Conservation (phyloP, 2,113 vertebrate species). For the Propithecus coquereli region DNA sequence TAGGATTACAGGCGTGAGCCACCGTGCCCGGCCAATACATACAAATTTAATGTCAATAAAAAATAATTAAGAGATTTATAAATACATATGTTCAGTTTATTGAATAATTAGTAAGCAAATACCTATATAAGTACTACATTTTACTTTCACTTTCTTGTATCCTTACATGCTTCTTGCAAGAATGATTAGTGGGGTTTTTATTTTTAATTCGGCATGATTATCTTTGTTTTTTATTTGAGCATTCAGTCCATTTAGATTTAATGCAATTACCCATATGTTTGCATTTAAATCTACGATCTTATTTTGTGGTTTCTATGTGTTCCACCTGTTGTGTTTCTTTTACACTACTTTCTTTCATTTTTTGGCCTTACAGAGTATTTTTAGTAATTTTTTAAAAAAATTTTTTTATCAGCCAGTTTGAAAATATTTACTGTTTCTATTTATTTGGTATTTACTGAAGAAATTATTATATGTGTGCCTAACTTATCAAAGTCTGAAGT, state of each 20-base stretch:
- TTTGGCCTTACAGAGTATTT: background rate
- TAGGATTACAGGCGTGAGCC: no score
- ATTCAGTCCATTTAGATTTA: background rate
- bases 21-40: no score
- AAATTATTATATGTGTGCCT: background rate
- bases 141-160: constrained; percentile 31
- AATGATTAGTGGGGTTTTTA: background rate
- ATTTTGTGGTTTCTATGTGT: constrained; percentile 21
- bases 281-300: background rate
- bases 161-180: background rate
- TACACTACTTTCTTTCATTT: background rate
- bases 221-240: background rate
- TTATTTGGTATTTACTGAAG: background rate
- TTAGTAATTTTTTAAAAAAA: background rate
- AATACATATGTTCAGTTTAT: background rate
- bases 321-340: background rate
- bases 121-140: background rate
- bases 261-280: background rate
- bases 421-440: background rate
- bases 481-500: background rate
- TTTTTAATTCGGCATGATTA: background rate
- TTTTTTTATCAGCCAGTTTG: background rate
- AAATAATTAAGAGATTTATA: background rate
- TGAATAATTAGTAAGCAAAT: background rate
- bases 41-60: background rate